A percentile compares a stretch with the other conserved stretches of the same genome.
These are phyloP conservation scores for Lipophrys pholis DNA, from an alignment of 2,113 vertebrate species.

Conservation along the genomic window DNA sequence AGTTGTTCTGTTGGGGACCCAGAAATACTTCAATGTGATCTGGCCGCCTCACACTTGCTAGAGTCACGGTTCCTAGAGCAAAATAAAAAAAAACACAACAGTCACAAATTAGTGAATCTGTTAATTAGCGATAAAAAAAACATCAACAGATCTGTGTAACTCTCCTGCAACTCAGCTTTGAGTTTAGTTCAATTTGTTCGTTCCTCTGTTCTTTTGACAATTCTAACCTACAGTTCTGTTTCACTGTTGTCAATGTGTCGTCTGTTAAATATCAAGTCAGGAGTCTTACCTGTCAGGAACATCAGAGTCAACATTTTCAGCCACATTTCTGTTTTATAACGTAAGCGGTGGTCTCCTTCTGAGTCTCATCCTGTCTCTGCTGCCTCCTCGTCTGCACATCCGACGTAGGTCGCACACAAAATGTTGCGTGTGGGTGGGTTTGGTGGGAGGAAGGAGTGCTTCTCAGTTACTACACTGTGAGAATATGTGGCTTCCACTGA, in stretches of 20 bases:
- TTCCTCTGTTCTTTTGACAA: too few species aligned
- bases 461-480: neutral
- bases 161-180: too few species aligned
- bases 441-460: constrained; percentile 18
- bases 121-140: neutral
- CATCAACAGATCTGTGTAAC: too few species aligned
- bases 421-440: neutral
- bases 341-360: constrained; percentile 32
- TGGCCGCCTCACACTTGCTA: constrained; percentile 6
- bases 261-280: neutral
- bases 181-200: too few species aligned
- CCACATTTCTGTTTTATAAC: constrained; percentile 50
- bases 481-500: neutral
- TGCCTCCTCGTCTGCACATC: constrained; percentile 17
- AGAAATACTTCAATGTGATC: neutral
- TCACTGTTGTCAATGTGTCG: neutral
- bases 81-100: neutral
- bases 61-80: constrained; percentile 4
- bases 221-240: too few species aligned
- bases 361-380: constrained; percentile 42
- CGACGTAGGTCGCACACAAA: neutral
- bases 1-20: neutral
- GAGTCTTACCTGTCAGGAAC: constrained; percentile 66
- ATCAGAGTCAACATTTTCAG: constrained; percentile 19
- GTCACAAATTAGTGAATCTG: too few species aligned